These are phyloP conservation scores for Mythimna impura DNA, from an alignment of 2,888 invertebrate genomes.

Conservation along the genomic window DNA sequence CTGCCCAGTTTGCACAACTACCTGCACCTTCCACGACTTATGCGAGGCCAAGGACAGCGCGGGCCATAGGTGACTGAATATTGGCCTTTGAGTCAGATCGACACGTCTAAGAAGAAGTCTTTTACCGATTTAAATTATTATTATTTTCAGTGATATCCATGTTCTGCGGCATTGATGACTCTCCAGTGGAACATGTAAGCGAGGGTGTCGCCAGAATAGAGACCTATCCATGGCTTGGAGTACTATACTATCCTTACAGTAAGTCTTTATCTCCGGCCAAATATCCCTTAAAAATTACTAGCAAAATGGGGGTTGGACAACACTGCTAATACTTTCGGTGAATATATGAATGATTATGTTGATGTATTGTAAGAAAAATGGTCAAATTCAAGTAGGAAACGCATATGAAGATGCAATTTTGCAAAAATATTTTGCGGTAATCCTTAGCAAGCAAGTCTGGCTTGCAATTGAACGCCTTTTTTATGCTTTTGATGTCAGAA, in stretches of 20 bases:
- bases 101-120: background rate
- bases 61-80: too few species aligned
- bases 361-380: background rate
- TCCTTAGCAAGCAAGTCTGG: too few species aligned
- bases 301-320: too few species aligned
- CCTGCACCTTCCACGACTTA: too few species aligned
- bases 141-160: slow-evolving; percentile 27
- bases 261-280: slow-evolving; percentile 35
- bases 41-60: too few species aligned
- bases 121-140: background rate
- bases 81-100: too few species aligned
- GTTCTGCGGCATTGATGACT: slow-evolving; percentile 70
- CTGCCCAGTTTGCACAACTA: too few species aligned
- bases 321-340: background rate
- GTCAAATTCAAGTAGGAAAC: too few species aligned
- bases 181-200: slow-evolving; percentile 50
- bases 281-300: background rate
- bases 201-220: slow-evolving; percentile 67
- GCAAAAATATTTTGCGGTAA: too few species aligned
- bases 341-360: background rate
- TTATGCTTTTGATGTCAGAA: too few species aligned
- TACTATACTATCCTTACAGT: slow-evolving; percentile 68
- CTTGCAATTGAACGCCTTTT: too few species aligned
- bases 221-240: slow-evolving; percentile 74
- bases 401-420: too few species aligned